phyloP scores from a whole-genome alignment of 2,888 invertebrate genomes.

The Xylophagus ater region DNA sequence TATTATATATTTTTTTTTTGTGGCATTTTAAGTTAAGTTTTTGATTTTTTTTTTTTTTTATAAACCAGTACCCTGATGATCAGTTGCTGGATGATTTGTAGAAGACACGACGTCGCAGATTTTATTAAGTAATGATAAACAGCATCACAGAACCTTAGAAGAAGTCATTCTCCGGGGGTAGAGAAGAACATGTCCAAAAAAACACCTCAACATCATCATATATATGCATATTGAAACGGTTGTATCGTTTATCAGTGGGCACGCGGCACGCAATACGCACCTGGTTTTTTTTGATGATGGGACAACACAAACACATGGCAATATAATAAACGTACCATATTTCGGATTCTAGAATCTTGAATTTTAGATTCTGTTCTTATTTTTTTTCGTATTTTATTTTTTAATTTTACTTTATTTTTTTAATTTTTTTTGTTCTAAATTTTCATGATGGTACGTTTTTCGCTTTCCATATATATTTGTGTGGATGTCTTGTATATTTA shows the following conservation, averaged over 20 bases:
- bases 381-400: conserved; percentile 5
- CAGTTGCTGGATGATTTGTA: conserved; percentile 22
- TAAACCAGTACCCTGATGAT: conserved; percentile 39
- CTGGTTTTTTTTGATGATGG: not conserved
- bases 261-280: conserved; percentile 6
- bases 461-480: conserved; percentile 4
- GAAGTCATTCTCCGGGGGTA: conserved; percentile 11
- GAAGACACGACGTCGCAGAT: conserved; percentile 13
- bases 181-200: too few species aligned
- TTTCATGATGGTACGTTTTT: conserved; percentile 4
- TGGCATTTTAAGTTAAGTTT: conserved; percentile 20
- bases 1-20: conserved; percentile 10
- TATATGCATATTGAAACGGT: not conserved
- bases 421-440: conserved; percentile 3
- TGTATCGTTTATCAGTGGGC: conserved; percentile 11
- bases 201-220: conserved; percentile 13
- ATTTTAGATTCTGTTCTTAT: not conserved
- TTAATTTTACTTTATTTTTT: conserved; percentile 22
- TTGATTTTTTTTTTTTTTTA: conserved; percentile 28
- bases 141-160: conserved; percentile 12
- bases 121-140: conserved; percentile 11
- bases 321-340: too few species aligned
- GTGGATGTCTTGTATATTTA: not conserved
- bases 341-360: too few species aligned
- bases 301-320: too few species aligned